phyloP scores from a whole-genome alignment of 2,888 invertebrate genomes.

The Julus scandinavius region DNA sequence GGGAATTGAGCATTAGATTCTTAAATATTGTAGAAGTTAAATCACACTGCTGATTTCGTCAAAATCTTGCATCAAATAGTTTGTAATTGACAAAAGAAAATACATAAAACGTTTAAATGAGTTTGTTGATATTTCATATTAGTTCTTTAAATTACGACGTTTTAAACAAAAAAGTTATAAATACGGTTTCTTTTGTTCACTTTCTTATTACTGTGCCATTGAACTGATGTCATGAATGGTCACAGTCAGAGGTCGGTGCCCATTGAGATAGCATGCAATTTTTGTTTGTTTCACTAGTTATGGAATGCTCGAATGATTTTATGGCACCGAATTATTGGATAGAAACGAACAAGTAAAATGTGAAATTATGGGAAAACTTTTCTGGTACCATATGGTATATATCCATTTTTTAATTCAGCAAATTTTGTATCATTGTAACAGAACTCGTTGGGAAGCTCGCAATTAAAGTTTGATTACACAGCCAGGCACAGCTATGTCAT shows the following conservation, averaged over 20 bases:
- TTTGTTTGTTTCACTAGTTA: not conserved
- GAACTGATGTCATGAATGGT: not conserved
- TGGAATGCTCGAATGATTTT: conserved; percentile 11
- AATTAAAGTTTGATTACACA: not conserved
- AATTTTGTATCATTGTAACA: not conserved
- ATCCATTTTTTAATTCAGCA: not conserved
- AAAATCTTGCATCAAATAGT: too few relatives aligned
- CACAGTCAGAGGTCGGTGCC: conserved; percentile 5
- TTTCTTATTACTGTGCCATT: not conserved
- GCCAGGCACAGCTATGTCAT: not conserved
- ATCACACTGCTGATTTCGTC: too few relatives aligned
- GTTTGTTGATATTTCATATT: not conserved
- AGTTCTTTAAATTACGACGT: not conserved
- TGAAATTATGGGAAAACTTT: not conserved
- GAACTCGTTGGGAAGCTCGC: not conserved
- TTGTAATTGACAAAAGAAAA: too few relatives aligned
- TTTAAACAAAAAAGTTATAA: not conserved
- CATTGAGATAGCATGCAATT: not conserved
- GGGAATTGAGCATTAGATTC: too few relatives aligned
- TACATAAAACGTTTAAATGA: too few relatives aligned
- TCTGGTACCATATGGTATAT: not conserved
- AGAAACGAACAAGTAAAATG: not conserved
- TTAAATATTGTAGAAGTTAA: too few relatives aligned
- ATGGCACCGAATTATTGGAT: not conserved
- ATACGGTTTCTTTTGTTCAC: not conserved